These are phyloP conservation scores for Hippopotamyrus pictus DNA, from an alignment of 2,797 vertebrate genomes.

Conservation along the genomic window DNA sequence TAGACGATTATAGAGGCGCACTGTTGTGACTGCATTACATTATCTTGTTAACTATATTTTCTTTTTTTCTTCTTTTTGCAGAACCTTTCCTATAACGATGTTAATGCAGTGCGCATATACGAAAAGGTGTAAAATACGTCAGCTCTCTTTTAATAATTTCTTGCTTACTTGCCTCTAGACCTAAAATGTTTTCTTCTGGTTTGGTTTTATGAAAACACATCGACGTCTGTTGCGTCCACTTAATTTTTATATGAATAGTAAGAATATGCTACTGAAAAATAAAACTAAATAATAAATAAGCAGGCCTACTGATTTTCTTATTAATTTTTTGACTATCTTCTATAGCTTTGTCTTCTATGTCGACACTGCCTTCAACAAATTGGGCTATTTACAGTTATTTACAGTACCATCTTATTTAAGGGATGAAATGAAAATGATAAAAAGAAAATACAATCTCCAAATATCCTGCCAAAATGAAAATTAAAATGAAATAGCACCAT, in stretches of 20 bases:
- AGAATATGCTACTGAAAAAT: conserved; percentile 28
- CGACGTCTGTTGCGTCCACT: conserved; percentile 39
- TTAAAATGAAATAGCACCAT: not conserved
- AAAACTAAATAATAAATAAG: not conserved
- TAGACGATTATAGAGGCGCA: not conserved
- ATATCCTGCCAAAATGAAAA: not conserved
- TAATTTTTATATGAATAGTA: conserved; percentile 31
- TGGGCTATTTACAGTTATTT: not conserved
- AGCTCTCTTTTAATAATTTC: conserved; percentile 28
- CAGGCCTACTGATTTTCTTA: not conserved
- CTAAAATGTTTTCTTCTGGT: conserved; percentile 8
- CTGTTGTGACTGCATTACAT: not conserved
- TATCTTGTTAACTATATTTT: not conserved
- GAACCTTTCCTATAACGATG: conserved; percentile 81
- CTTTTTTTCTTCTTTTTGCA: conserved; percentile 46
- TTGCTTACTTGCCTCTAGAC: conserved; percentile 46
- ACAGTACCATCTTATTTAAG: not conserved
- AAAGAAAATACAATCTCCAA: not conserved
- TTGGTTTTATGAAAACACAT: conserved; percentile 35
- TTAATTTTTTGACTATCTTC: not conserved
- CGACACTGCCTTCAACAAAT: not conserved
- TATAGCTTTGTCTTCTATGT: not conserved
- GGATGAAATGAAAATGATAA: not conserved
- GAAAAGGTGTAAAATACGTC: conserved; percentile 77
- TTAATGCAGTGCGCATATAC: conserved; percentile 82